Base-by-base conservation (phyloP, 2,113 vertebrate species). In the Corythornis cristatus region DNA sequence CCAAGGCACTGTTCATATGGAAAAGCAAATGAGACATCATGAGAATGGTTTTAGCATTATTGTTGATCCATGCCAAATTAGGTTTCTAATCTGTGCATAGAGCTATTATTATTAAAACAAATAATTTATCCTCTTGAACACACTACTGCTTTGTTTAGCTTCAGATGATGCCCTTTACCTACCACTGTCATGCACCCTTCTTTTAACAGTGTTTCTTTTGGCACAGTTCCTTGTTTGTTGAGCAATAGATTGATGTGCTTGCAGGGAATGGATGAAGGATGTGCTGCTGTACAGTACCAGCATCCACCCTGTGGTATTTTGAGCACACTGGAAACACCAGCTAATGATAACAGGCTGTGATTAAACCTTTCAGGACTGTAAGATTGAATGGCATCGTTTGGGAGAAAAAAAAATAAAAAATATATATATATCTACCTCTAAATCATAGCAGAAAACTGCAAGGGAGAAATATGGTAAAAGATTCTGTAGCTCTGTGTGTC, bases 71-170 rank as follows among this genome's bases (percentile, higher is more conserved):
- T 83, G 66, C 35, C 80, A 90, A 94, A 94, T 93, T 86, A 93
- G 61, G 35, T 95, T 92, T 96, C 67, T 88, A 94, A 88, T 96
- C 84, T 83, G 7, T 71, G 17, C 15, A 7, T 82, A 85, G 68
- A 51, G n/a, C 64, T 85, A 86, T 80, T 83, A 89, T 83, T 90
- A 94, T 90, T 94, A 93, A 95, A 96, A 81, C 35, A 95, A 89
- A 89, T 86, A 1, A 80, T 89, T 89, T 87, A 61, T 66, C 45
- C 71, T 74, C 76, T 86, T 43, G 83, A 83, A 72, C 45, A 87
- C 54, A 75, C 45, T 75, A 73, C 13, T 86, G 72, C 66, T 92
- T 85, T 88, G 67, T 88, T 87, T 73, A 73, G 85, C 64, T 81
- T 79, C 37, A 77, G 33, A 87, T 93, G 5, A 73, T 43, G 50